These are phyloP conservation scores for Teleopsis dalmanni DNA, from an alignment of 1,140 invertebrate genomes.

Conservation along the genomic window DNA sequence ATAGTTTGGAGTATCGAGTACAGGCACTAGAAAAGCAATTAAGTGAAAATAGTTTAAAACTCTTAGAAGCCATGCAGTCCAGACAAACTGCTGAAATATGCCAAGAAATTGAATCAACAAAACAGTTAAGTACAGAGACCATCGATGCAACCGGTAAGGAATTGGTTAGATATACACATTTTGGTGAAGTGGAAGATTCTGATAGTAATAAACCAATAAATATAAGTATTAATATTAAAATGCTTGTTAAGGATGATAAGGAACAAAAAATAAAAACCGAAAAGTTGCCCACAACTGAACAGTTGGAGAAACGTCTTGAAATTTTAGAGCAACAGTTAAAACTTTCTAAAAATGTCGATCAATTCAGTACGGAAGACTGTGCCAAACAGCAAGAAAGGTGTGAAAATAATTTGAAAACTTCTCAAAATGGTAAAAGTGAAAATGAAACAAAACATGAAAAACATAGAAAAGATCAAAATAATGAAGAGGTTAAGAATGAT, in stretches of 20 bases:
- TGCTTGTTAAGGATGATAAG: conserved; percentile 32
- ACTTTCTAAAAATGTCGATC: not conserved
- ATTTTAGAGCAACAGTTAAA: conserved; percentile 26
- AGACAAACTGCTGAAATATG: conserved; percentile 3
- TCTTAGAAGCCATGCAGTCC: conserved; percentile 24
- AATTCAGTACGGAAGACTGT: not conserved
- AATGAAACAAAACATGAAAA: not conserved
- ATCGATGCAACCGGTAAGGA: conserved; percentile 34
- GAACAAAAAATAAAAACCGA: conserved; percentile 12
- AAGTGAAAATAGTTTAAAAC: conserved; percentile 34
- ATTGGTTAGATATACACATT: conserved; percentile 30
- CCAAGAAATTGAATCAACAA: conserved; percentile 12
- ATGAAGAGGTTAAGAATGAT: conserved; percentile 1
- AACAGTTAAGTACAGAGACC: conserved; percentile 22
- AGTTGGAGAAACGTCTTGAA: conserved; percentile 24
- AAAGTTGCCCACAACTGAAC: conserved; percentile 21
- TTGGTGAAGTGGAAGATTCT: conserved; percentile 27
- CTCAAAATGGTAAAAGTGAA: not conserved
- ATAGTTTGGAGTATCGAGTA: conserved; percentile 31
- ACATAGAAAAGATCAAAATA: not conserved
- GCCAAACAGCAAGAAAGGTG: not conserved
- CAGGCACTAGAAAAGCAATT: conserved; percentile 35
- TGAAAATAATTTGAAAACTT: not conserved
- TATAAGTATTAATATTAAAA: conserved; percentile 41
- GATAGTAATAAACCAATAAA: conserved; percentile 33